Evolutionary conservation across 2,797 vertebrate species (phyloP), one percentile per base, ranked within the genome.

Genomic region (Heliangelus exortis): DNA sequence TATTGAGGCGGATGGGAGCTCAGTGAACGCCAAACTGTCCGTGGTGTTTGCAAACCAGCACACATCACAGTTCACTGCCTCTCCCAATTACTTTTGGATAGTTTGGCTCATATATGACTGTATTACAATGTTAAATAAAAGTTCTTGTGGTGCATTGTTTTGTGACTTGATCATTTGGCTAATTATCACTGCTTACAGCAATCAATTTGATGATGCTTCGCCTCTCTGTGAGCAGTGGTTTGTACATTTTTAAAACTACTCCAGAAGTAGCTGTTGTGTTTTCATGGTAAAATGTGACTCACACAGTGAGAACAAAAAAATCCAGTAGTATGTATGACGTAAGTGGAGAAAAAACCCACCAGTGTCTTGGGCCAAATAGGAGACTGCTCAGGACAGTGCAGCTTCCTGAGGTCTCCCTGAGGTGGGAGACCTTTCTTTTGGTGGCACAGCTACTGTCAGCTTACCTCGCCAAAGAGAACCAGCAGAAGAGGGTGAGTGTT

Each of bases 21-120:
- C 96, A 90, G 89, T 65, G 21, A 97, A 96, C 18, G 25, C 95
- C 97, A 96, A 97, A 97, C 96, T 91, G 93, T 94, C 94, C 53
- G 8, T 90, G 95, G 96, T 96, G 95, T 97, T 97, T 96, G 95
- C 93, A 96, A 97, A 96, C 92, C 90, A 55, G 87, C 84, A 72
- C 73, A 55, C 94, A 96, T 88, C 90, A 97, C 97, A 97, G 97
- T 95, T 97, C 97, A 96, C 92, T 97, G 97, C 96, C 96, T 97
- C 95, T 93, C 96, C 93, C 97, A 96, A 97, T 98, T 98, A 97
- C 95, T 98, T 97, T 97, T 96, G 97, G 96, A 79, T 96, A 97
- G 96, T 97, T 98, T 97, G 97, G 90, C 94, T 94, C 87, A 71
- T 96, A 67, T 95, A 96, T 90, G 95, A 94, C 96, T 94, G 91